Percentiles rank a stretch among this genome's conserved stretches.
phyloP scores from a whole-genome alignment of 2,888 invertebrate genomes.

The Agrochola macilenta region DNA sequence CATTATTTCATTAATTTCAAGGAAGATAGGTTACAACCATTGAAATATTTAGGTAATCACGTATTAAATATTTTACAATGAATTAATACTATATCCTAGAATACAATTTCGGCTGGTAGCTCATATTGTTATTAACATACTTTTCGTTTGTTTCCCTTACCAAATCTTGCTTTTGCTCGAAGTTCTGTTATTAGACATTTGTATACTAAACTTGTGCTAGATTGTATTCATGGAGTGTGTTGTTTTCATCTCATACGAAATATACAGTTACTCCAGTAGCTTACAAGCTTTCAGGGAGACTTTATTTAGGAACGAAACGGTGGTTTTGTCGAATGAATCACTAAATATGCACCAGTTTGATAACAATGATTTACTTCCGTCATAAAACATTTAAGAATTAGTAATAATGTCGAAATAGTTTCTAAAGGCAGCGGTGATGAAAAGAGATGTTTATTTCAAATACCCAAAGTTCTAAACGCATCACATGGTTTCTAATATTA shows the following conservation, averaged over 20 bases:
- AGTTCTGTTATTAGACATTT: conserved; percentile 38
- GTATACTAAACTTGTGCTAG: conserved; percentile 13
- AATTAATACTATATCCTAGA: neutral
- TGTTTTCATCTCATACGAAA: neutral
- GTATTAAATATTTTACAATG: neutral
- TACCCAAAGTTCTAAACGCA: neutral
- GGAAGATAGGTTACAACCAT: neutral
- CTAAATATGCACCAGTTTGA: conserved; percentile 3
- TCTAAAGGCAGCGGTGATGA: neutral
- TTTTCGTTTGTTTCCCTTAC: conserved; percentile 22
- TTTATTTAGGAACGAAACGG: conserved; percentile 10
- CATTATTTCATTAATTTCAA: neutral
- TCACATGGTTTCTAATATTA: neutral
- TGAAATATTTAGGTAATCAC: neutral
- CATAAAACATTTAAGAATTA: conserved; percentile 7
- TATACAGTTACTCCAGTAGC: neutral
- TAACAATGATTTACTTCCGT: conserved; percentile 16
- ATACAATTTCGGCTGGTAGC: neutral
- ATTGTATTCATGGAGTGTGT: neutral
- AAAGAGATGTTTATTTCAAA: neutral
- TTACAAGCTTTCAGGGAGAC: conserved; percentile 1
- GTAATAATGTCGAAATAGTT: conserved; percentile 17
- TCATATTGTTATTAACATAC: neutral
- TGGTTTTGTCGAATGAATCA: conserved; percentile 33
- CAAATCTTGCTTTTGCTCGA: conserved; percentile 21